These are phyloP conservation scores for Cacatua alba DNA, from an alignment of 2,113 vertebrate species.

Conservation along the genomic window DNA sequence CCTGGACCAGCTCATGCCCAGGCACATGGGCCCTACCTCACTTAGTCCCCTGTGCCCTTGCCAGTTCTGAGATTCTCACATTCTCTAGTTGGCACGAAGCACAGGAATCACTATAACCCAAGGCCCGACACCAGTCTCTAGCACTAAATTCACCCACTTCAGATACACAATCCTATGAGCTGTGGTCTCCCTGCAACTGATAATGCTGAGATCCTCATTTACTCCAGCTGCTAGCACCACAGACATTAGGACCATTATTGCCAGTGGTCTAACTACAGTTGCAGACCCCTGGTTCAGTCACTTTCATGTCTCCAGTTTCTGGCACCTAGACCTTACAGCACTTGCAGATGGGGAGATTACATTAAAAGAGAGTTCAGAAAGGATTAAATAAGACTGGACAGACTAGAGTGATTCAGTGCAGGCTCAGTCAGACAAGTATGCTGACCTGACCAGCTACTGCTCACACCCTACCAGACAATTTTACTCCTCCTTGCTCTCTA, in stretches of 20 bases:
- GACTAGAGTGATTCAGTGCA: background rate
- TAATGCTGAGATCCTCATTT: background rate
- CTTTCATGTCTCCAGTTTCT: background rate
- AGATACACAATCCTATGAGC: fast-evolving
- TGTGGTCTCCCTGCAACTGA: background rate
- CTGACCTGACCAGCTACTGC: background rate
- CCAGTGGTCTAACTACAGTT: background rate
- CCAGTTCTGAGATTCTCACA: background rate
- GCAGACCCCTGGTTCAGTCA: background rate
- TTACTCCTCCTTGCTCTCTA: background rate
- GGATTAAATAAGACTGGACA: background rate
- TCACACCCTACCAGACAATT: background rate
- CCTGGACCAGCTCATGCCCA: background rate
- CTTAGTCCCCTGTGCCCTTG: background rate
- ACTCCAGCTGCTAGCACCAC: background rate
- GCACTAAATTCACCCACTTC: background rate
- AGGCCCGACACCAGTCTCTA: background rate
- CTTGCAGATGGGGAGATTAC: background rate
- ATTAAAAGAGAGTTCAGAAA: background rate
- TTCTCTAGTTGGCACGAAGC: fast-evolving
- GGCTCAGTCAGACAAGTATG: background rate
- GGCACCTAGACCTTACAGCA: background rate
- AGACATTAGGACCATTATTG: background rate
- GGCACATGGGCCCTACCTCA: background rate
- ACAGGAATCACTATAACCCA: fast-evolving